Evolutionary conservation across 2,888 invertebrate genomes (phyloP), one percentile per base, ranked within the genome.

Genomic region (Craniophora ligustri): DNA sequence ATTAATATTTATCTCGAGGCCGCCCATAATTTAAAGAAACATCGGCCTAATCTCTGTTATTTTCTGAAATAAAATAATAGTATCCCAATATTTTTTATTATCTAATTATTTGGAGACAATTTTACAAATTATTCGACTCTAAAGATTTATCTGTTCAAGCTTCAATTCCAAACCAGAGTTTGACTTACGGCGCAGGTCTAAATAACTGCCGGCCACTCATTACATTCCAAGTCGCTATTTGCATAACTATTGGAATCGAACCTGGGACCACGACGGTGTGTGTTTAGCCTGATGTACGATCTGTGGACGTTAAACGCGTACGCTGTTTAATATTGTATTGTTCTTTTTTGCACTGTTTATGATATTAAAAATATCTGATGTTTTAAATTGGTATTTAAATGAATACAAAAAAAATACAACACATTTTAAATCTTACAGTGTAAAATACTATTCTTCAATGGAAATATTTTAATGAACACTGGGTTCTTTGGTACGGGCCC

Each of bases 231-330:
- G 79, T 85, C 81, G 89, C 84, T 89, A 93, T 93, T 93, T 92
- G 92, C 92, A 93, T 93, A 93, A 91, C 92, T 92, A 93, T 93
- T 93, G 92, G 92, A 93, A 88, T 89, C 88, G 91, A 87, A 87
- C 78, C 76, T 75, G 59, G 78, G 80, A 68, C 75, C 79, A 76
- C n/a, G 79, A 73, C 82, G 84, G 84, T 91, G 91, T 92, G 91
- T 92, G 91, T 91, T 92, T 90, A 89, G 87, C 61, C 82, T 90
- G 91, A 91, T 90, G 89, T 82, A 92, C 87, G 85, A 79, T 72
- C 82, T 79, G 85, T 80, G 80, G 82, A 80, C 82, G 85, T 84
- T 85, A 89, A 89, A 91, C 86, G 86, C 87, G 84, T 86, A 83
- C 81, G 75, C 81, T 74, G 72, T 84, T 81, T 81, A 62, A 75